These are phyloP conservation scores for Ammodytes dubius DNA, from an alignment of 2,113 vertebrate genomes.

Conservation along the genomic window DNA sequence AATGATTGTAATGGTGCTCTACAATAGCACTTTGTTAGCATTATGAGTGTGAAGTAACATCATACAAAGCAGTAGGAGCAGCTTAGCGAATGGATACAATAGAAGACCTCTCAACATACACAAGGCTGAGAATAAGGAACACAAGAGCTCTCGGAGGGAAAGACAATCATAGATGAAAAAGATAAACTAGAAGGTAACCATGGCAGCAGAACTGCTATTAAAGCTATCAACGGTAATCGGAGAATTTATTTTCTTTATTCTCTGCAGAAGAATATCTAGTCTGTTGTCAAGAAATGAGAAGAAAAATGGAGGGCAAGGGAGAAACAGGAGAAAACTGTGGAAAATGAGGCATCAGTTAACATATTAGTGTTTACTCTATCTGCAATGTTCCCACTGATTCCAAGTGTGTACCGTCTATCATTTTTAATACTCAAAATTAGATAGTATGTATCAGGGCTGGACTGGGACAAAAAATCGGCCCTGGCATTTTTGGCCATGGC, in stretches of 20 bases:
- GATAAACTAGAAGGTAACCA: conserved; percentile 18
- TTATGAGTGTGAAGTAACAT: not conserved
- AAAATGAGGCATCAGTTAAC: not conserved
- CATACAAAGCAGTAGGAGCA: not conserved
- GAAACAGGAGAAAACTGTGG: not conserved
- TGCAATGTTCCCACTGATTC: not conserved
- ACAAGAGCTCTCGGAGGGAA: not conserved
- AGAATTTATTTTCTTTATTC: conserved; percentile 25
- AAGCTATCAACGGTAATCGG: conserved; percentile 31
- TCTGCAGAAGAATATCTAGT: not conserved
- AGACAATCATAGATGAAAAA: not conserved
- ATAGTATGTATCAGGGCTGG: not conserved
- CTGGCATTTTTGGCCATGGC: too few species aligned
- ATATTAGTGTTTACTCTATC: not conserved
- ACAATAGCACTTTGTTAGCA: not conserved
- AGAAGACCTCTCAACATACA: not conserved
- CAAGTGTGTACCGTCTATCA: not conserved
- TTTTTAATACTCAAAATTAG: not conserved
- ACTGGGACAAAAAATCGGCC: too few species aligned
- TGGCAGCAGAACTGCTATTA: conserved; percentile 25
- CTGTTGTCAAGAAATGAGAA: not conserved
- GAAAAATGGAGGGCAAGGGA: not conserved
- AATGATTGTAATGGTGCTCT: not conserved
- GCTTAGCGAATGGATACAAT: not conserved
- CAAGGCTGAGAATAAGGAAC: not conserved